Evolutionary conservation across 2,113 vertebrate species (phyloP).

Genomic region (Hoplias malabaricus): DNA sequence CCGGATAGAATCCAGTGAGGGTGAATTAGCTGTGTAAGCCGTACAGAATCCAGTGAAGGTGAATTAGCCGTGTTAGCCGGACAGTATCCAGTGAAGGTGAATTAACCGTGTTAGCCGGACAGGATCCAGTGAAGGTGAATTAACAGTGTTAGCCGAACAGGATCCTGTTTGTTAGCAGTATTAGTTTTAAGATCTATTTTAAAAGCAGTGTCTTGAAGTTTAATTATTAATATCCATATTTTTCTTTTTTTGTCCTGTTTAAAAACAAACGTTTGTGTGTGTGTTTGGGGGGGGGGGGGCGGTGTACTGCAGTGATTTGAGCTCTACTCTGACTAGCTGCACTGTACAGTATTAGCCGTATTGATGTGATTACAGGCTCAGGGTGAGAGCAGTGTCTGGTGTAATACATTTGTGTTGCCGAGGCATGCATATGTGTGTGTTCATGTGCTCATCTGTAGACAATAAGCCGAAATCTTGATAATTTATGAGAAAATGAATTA

Average conservation of each 20-base stretch:
- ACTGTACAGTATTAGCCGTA: background rate
- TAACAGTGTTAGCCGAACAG: background rate
- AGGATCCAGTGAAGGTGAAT: background rate
- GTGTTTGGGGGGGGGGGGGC: background rate
- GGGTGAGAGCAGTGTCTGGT: background rate
- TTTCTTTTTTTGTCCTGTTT: no score
- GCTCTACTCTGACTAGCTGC: background rate
- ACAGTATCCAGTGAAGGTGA: background rate
- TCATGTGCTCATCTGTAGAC: background rate
- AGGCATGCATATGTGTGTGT: background rate
- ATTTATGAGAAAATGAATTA: background rate
- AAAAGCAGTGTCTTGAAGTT: no score
- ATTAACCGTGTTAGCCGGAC: background rate
- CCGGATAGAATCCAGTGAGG: background rate
- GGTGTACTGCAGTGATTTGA: background rate
- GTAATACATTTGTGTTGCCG: background rate
- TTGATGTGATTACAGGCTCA: background rate
- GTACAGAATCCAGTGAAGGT: background rate
- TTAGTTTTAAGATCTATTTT: no score
- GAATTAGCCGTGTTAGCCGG: background rate
- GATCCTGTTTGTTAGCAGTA: no score
- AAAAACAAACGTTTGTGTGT: no score
- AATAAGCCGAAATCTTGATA: background rate
- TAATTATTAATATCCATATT: no score
- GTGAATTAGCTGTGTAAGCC: background rate